A percentile compares a stretch with the other conserved stretches of the same genome.
These are phyloP conservation scores for Nipponacmea schrenckii DNA, from an alignment of 2,888 invertebrate genomes.

Conservation along the genomic window DNA sequence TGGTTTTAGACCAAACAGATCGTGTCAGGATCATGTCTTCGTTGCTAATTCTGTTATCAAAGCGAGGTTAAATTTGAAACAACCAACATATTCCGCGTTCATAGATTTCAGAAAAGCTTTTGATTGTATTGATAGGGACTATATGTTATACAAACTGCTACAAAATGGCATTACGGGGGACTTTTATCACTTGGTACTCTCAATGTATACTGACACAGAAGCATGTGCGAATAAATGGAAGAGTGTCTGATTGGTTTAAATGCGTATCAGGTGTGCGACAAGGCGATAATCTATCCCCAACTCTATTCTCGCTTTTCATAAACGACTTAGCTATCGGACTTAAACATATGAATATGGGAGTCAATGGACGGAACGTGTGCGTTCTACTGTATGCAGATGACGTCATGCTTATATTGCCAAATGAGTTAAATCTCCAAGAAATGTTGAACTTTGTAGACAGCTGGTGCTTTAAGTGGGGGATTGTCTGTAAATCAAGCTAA, in stretches of 20 bases:
- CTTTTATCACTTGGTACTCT: not conserved
- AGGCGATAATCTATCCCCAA: constrained; percentile 1
- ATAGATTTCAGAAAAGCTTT: constrained; percentile 1
- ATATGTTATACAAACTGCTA: not conserved
- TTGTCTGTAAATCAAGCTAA: not conserved
- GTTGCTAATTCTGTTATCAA: not conserved
- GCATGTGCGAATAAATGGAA: not conserved
- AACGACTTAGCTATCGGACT: not conserved
- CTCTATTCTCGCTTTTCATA: not conserved
- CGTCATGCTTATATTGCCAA: not conserved
- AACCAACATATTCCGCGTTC: constrained; percentile 2
- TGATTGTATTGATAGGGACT: not conserved
- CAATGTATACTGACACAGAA: not conserved
- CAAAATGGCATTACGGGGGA: not conserved
- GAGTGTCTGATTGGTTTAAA: not conserved
- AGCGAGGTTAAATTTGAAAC: not conserved
- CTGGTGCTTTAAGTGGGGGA: not conserved
- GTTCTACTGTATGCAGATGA: not conserved
- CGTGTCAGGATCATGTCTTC: not conserved
- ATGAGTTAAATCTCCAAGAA: not conserved
- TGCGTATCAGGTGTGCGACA: not conserved
- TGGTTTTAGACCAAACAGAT: not conserved
- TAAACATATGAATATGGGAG: not conserved
- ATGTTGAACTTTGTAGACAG: not conserved
- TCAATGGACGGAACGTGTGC: not conserved